These are phyloP conservation scores for Aplysina aerophoba DNA, from an alignment of 37 sponge, comb jelly and placozoan species.

Conservation along the genomic window DNA sequence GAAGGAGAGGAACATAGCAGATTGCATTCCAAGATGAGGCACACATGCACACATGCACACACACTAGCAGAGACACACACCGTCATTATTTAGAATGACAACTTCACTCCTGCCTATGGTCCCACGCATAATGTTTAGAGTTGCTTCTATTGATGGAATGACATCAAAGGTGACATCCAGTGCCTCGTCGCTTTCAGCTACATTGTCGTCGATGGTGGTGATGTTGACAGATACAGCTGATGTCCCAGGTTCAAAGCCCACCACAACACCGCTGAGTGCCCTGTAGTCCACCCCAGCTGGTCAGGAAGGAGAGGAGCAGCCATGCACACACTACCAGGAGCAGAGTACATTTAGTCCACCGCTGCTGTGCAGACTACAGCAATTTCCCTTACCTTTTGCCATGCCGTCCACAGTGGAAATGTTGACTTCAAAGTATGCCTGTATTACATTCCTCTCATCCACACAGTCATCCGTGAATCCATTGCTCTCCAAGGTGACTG, in stretches of 20 bases:
- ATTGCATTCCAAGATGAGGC: too few species aligned
- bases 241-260: constrained; percentile 26
- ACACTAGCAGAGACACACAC: neutral
- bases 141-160: neutral
- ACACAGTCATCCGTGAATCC: too few species aligned
- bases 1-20: too few species aligned
- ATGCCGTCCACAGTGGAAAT: neutral
- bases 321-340: neutral
- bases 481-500: neutral
- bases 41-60: too few species aligned
- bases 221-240: constrained; percentile 1
- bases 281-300: neutral
- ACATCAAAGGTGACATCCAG: constrained; percentile 24
- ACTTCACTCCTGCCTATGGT: neutral
- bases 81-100: constrained; percentile 36
- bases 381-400: neutral
- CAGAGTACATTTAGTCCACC: neutral
- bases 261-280: neutral
- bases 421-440: neutral
- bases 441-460: too few species aligned
- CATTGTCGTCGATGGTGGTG: constrained; percentile 34
- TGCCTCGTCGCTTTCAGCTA: constrained; percentile 24
- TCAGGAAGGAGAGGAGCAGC: neutral
- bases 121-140: neutral
- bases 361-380: neutral